Conservation (phyloP, 2,113 vertebrate species). For the Felis chaus region DNA sequence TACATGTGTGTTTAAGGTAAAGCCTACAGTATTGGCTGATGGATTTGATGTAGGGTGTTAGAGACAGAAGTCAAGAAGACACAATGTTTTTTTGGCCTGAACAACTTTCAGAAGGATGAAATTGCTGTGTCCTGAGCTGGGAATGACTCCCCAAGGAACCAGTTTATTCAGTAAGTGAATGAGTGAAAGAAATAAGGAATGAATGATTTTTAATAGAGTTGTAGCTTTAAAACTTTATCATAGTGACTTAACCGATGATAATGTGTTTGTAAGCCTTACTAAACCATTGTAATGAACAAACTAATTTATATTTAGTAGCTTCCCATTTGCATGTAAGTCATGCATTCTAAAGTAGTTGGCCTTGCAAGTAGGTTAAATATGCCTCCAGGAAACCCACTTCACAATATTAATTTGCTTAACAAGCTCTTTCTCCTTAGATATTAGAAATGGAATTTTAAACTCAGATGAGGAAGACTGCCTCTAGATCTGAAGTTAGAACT, state of each 20-base stretch:
- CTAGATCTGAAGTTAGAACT: slow-evolving; percentile 6
- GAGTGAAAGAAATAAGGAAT: slow-evolving; percentile 2
- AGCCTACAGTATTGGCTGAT: neutral
- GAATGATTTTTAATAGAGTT: slow-evolving; percentile 7
- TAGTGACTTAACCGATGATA: neutral
- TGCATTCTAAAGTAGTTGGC: slow-evolving; percentile 49
- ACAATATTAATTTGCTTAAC: slow-evolving; percentile 51
- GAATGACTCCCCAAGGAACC: neutral
- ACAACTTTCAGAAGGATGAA: neutral
- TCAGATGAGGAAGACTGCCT: neutral
- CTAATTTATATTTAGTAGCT: slow-evolving; percentile 48
- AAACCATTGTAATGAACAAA: slow-evolving; percentile 51
- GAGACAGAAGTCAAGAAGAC: neutral
- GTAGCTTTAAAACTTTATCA: neutral
- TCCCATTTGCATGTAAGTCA: slow-evolving; percentile 19
- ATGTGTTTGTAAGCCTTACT: neutral
- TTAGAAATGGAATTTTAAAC: slow-evolving; percentile 33
- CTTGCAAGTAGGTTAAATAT: slow-evolving; percentile 62
- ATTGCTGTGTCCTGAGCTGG: neutral
- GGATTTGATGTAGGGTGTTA: neutral
- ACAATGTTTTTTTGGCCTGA: neutral
- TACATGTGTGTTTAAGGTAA: neutral
- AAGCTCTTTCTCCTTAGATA: slow-evolving; percentile 25
- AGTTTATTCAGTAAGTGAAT: neutral
- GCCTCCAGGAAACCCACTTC: slow-evolving; percentile 40